A percentile compares a stretch with the other conserved stretches of the same genome.
Conservation (phyloP, 2,888 invertebrate genomes). For the Junonia oenone region DNA sequence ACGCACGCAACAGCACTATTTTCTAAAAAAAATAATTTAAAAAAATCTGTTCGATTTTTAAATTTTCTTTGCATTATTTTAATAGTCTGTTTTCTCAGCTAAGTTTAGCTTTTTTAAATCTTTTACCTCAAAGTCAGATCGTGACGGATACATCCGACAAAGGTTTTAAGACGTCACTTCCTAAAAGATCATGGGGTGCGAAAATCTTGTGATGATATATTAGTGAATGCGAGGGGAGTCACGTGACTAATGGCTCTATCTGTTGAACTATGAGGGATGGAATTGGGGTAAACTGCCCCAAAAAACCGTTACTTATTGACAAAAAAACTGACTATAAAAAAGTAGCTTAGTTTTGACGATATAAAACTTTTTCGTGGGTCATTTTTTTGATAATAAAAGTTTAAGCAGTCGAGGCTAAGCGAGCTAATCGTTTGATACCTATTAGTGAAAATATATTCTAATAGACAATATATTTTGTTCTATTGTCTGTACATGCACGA, state of each 20-base stretch:
- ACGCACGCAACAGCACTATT: no score
- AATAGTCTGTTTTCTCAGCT: neutral
- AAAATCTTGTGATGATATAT: conserved; percentile 51
- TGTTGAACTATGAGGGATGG: conserved; percentile 16
- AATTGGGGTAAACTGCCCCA: neutral
- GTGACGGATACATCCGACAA: conserved; percentile 44
- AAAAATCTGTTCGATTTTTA: no score
- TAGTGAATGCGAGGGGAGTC: conserved; percentile 27
- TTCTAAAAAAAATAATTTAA: no score
- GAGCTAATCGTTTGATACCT: no score
- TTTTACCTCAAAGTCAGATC: neutral
- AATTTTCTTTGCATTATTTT: no score
- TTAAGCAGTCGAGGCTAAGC: no score
- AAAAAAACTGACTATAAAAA: neutral
- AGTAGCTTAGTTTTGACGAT: neutral
- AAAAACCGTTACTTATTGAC: neutral
- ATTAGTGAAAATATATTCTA: no score
- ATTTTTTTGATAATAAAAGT: no score
- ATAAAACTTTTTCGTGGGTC: neutral
- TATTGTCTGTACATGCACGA: no score
- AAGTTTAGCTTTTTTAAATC: conserved; percentile 7
- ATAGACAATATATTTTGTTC: no score
- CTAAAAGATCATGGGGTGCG: conserved; percentile 41
- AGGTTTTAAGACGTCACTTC: conserved; percentile 34
- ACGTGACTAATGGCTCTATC: conserved; percentile 27